Evolutionary conservation across 1,140 invertebrate genomes (phyloP).

Genomic region (Cryptotermes secundus): DNA sequence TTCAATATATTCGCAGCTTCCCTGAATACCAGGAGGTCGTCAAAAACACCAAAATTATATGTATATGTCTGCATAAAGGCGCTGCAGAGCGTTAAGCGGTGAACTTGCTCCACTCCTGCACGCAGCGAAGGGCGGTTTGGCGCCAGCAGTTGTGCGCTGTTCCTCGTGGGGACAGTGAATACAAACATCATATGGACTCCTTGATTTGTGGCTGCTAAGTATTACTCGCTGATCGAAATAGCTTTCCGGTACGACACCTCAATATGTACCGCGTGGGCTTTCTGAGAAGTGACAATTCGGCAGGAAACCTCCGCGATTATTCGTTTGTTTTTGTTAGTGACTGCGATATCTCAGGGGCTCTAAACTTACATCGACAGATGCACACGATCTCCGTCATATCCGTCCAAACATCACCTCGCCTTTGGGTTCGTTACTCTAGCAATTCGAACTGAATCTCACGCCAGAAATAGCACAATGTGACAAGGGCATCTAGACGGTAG

Average conservation of each 20-base stretch:
- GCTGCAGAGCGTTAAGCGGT: background rate
- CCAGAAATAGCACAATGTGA: too few species aligned
- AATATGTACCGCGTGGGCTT: background rate
- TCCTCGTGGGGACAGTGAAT: background rate
- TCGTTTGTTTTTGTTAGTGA: slow-evolving; percentile 1
- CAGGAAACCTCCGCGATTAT: background rate
- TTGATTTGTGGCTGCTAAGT: slow-evolving; percentile 14
- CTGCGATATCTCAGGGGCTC: background rate
- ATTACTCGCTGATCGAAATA: background rate
- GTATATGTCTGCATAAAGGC: too few species aligned
- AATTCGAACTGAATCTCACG: too few species aligned
- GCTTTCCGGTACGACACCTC: background rate
- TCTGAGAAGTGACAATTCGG: background rate
- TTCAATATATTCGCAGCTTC: too few species aligned
- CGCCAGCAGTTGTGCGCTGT: background rate
- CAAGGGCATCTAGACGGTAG: too few species aligned
- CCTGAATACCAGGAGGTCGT: too few species aligned
- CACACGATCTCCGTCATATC: background rate
- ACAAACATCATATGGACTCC: slow-evolving; percentile 16
- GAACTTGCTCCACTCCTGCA: background rate
- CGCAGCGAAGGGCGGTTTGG: background rate
- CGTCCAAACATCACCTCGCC: background rate
- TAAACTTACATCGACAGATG: background rate
- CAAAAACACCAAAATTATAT: too few species aligned
- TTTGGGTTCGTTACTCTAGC: too few species aligned